Conservation (phyloP, 2,888 invertebrate species). For the Pimpla rufipes region DNA sequence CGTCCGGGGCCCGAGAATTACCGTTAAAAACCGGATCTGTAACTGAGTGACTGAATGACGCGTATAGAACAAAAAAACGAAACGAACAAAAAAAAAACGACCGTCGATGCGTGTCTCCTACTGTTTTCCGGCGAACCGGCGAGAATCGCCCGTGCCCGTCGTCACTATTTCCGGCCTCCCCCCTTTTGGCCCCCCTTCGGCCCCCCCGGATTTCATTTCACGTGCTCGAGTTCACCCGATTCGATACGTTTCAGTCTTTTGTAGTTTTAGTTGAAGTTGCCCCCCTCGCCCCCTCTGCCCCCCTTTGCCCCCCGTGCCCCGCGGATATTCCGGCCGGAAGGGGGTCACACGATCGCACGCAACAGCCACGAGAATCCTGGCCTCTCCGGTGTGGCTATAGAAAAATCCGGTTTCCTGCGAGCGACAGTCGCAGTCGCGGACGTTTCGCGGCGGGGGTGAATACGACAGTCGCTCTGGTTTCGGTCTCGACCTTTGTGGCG, state of each 20-base stretch:
- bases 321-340: neutral
- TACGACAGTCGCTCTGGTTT: too few species aligned
- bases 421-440: neutral
- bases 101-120: slow-evolving; percentile 70
- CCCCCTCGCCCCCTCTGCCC: neutral
- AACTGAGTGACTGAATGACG: slow-evolving; percentile 41
- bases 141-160: slow-evolving; percentile 56
- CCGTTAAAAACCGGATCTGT: slow-evolving; percentile 41
- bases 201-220: slow-evolving; percentile 33
- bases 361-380: neutral
- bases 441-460: too few species aligned
- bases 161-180: slow-evolving; percentile 62
- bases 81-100: too few species aligned
- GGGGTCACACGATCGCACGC: neutral
- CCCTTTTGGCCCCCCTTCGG: neutral
- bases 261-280: neutral
- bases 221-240: slow-evolving; percentile 28
- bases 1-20: too few species aligned
- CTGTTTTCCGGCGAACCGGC: slow-evolving; percentile 38
- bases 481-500: too few species aligned
- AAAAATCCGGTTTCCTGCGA: neutral
- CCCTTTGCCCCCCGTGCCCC: too few species aligned
- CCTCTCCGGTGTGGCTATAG: neutral
- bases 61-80: neutral
- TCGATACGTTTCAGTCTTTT: slow-evolving; percentile 48